Percentiles rank a stretch among this genome's conserved stretches.
Conservation (phyloP, 2,797 vertebrate genomes). For the Siniperca obscura region DNA sequence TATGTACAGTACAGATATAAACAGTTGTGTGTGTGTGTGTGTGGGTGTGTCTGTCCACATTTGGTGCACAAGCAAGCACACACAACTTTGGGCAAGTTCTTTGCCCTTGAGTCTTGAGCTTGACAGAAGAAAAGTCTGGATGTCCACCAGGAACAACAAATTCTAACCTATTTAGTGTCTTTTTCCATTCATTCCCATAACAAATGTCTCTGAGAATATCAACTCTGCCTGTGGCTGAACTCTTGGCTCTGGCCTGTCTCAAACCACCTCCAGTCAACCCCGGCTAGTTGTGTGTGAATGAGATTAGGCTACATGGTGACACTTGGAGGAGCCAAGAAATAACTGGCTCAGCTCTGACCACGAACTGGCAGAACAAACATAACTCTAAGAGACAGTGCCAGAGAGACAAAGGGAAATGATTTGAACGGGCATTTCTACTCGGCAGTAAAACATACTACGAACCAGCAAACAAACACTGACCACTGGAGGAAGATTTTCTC, state of each 20-base stretch:
- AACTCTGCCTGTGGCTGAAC: conserved; percentile 38
- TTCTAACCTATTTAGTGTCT: conserved; percentile 43
- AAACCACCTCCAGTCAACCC: conserved; percentile 29
- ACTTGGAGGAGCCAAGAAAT: conserved; percentile 52
- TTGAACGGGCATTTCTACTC: conserved; percentile 23
- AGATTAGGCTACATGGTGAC: conserved; percentile 55
- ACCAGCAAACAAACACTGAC: conserved; percentile 4
- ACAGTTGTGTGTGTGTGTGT: neutral
- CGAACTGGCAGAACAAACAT: conserved; percentile 41
- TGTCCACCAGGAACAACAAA: conserved; percentile 52
- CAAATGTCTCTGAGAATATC: conserved; percentile 23
- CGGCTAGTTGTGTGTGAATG: conserved; percentile 46
- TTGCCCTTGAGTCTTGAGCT: conserved; percentile 25
- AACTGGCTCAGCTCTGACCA: conserved; percentile 45
- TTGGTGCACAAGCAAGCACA: conserved; percentile 28
- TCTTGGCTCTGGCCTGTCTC: conserved; percentile 26
- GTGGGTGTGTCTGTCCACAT: neutral
- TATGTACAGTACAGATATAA: neutral
- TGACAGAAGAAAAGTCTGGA: conserved; percentile 32
- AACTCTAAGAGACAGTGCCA: conserved; percentile 26
- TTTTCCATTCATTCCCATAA: conserved; percentile 51
- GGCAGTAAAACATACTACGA: neutral
- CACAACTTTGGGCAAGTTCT: conserved; percentile 16
- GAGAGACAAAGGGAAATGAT: conserved; percentile 32
- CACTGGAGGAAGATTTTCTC: conserved; percentile 15